These are phyloP conservation scores for Peromyscus melanophrys DNA, from an alignment of 2,797 vertebrate genomes.

Conservation along the genomic window DNA sequence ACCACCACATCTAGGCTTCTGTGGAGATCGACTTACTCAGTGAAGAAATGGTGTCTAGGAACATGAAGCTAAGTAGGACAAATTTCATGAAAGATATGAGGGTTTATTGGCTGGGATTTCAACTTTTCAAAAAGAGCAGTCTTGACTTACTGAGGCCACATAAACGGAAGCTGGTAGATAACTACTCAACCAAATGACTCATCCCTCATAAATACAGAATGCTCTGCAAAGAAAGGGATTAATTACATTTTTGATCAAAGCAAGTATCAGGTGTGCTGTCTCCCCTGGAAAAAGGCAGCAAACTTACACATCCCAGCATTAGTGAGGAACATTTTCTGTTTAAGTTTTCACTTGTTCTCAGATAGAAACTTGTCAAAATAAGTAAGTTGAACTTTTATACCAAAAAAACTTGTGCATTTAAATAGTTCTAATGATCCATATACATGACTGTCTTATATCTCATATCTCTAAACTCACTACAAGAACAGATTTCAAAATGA, in stretches of 20 bases:
- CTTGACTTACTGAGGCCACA: neutral
- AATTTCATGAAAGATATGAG: neutral
- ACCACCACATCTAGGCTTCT: neutral
- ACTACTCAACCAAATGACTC: neutral
- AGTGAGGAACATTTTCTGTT: neutral
- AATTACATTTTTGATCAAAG: slow-evolving; percentile 34
- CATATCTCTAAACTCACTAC: slow-evolving; percentile 35
- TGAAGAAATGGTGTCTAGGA: neutral
- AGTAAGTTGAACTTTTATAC: slow-evolving; percentile 65
- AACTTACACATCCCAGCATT: slow-evolving; percentile 8
- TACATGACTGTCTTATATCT: slow-evolving; percentile 44
- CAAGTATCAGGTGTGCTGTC: slow-evolving; percentile 25
- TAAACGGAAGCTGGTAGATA: slow-evolving; percentile 53
- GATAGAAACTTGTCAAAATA: slow-evolving; percentile 63
- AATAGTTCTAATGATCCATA: slow-evolving; percentile 63
- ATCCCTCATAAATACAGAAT: neutral
- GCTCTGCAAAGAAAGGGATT: neutral
- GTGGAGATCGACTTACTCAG: neutral
- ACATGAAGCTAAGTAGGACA: neutral
- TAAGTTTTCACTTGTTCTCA: slow-evolving; percentile 61
- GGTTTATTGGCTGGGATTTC: neutral
- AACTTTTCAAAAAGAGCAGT: neutral
- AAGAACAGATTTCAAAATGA: slow-evolving; percentile 63
- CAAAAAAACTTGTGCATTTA: slow-evolving; percentile 67
- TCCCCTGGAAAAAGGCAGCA: neutral